Conservation (phyloP, 2,113 vertebrate genomes). For the Silurus glanis region DNA sequence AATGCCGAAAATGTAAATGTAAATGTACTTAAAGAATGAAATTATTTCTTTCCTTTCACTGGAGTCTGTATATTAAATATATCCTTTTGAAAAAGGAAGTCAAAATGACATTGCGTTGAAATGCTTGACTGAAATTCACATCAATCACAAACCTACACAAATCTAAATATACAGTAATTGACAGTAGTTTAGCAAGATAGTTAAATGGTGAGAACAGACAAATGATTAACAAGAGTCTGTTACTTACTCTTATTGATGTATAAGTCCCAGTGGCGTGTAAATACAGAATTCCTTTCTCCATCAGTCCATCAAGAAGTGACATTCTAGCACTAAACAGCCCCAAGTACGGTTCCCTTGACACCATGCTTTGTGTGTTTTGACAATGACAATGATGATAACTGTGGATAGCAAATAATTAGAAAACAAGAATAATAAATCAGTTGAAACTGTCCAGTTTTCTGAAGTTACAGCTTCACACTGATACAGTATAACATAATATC, state of each 20-base stretch:
- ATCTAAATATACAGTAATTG: background rate
- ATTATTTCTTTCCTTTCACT: background rate
- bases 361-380: background rate
- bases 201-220: background rate
- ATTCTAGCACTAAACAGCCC: background rate
- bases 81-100: background rate
- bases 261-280: background rate
- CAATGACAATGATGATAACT: background rate
- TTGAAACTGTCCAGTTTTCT: background rate
- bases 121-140: background rate
- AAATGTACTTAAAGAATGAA: background rate
- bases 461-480: background rate
- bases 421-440: background rate
- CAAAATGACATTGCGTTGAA: background rate
- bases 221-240: background rate
- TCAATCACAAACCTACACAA: background rate
- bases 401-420: background rate
- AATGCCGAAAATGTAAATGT: too few relatives aligned
- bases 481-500: background rate
- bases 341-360: too few relatives aligned
- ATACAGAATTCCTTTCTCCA: background rate
- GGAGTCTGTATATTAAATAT: background rate
- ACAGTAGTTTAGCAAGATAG: background rate
- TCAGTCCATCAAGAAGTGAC: background rate
- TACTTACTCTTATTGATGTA: background rate